Conservation (phyloP, 2,797 vertebrate genomes). For the Nannoperca australis region DNA sequence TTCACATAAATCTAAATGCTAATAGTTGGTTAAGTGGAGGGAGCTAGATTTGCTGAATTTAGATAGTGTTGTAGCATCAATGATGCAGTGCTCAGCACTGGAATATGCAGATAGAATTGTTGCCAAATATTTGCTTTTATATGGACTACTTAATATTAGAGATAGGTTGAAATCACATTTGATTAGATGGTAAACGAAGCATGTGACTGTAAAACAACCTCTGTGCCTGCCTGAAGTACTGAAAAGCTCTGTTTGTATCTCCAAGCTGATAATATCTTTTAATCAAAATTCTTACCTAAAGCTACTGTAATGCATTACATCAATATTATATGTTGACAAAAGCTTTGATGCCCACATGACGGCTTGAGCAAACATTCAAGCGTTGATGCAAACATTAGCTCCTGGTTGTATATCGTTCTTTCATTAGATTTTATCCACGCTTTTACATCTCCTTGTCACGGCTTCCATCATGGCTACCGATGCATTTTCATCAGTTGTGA, state of each 20-base stretch:
- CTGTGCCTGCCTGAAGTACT: neutral
- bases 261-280: neutral
- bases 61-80: neutral
- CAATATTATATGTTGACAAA: slow-evolving; percentile 15
- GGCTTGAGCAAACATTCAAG: slow-evolving; percentile 22
- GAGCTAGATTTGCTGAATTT: neutral
- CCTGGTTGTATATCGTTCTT: slow-evolving; percentile 23
- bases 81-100: neutral
- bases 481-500: slow-evolving; percentile 50
- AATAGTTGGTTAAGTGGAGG: neutral
- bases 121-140: neutral
- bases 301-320: slow-evolving; percentile 2
- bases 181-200: neutral
- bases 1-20: neutral
- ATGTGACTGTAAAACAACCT: neutral
- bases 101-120: neutral
- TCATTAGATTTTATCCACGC: slow-evolving; percentile 19
- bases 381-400: slow-evolving; percentile 18
- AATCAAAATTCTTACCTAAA: slow-evolving; percentile 26
- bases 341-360: slow-evolving; percentile 39
- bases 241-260: neutral
- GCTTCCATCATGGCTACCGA: slow-evolving; percentile 30
- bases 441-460: slow-evolving; percentile 22
- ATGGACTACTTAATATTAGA: neutral
- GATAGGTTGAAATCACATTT: neutral